phyloP scores from a whole-genome alignment of 1,140 invertebrate genomes.

The Dendroctonus ponderosae region DNA sequence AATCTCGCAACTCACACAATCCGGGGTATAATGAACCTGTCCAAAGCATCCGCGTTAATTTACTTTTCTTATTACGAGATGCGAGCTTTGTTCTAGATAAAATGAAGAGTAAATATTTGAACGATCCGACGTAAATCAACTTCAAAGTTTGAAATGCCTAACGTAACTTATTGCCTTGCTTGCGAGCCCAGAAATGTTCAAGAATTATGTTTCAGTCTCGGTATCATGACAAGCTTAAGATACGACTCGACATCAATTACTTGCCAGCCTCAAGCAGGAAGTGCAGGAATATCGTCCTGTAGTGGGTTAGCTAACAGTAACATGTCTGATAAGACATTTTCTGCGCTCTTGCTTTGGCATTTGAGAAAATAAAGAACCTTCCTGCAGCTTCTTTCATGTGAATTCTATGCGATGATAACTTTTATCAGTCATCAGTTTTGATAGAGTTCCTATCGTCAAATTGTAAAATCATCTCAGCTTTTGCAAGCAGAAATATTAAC shows the following conservation, averaged over 20 bases:
- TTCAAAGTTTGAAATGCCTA: not conserved
- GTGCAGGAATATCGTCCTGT: not conserved
- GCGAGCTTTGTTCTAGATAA: slow-evolving; percentile 2
- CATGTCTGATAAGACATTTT: not conserved
- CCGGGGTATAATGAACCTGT: not conserved
- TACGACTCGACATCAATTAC: not conserved
- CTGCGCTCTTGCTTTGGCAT: not conserved
- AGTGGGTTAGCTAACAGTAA: not conserved
- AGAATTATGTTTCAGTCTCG: not conserved
- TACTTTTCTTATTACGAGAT: not conserved
- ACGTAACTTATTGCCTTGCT: not conserved
- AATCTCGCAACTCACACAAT: not conserved
- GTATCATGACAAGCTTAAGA: not conserved
- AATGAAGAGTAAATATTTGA: slow-evolving; percentile 2
- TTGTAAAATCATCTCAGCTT: too few species aligned
- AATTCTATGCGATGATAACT: not conserved
- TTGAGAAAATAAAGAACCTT: too few species aligned
- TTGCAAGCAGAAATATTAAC: too few species aligned
- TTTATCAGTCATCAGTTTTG: not conserved
- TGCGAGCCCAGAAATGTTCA: too few species aligned
- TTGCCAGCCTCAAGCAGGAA: not conserved
- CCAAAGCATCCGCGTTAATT: not conserved
- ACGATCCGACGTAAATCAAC: slow-evolving; percentile 2
- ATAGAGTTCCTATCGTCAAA: not conserved
- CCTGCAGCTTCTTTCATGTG: not conserved